A percentile compares a stretch with the other conserved stretches of the same genome.
These are phyloP conservation scores for Miltochrista miniata DNA, from an alignment of 2,888 invertebrate genomes.

Conservation along the genomic window DNA sequence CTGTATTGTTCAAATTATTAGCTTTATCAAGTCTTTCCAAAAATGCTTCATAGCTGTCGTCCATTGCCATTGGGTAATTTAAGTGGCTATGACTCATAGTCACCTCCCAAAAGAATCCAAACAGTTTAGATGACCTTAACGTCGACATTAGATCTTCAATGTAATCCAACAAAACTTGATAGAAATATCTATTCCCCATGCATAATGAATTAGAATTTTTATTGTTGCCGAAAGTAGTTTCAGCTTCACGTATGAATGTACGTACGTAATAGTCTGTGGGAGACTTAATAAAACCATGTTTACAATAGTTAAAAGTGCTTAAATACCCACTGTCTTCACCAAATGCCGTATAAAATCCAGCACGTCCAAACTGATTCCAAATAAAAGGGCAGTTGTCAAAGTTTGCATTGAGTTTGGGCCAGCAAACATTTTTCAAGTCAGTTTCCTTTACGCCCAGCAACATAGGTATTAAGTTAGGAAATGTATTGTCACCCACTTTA, in stretches of 20 bases:
- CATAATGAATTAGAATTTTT: conserved; percentile 87
- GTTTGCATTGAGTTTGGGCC: conserved; percentile 79
- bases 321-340: conserved; percentile 92
- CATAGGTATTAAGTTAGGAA: conserved; percentile 93
- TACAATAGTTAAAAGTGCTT: conserved; percentile 91
- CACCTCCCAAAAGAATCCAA: conserved; percentile 93
- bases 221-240: conserved; percentile 86
- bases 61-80: conserved; percentile 90
- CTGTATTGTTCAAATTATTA: conserved; percentile 86
- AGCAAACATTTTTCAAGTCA: conserved; percentile 86
- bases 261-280: conserved; percentile 94
- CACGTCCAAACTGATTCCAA: conserved; percentile 90
- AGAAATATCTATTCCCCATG: conserved; percentile 87
- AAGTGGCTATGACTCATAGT: conserved; percentile 93
- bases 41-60: conserved; percentile 85
- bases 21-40: conserved; percentile 79
- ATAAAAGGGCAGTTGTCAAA: conserved; percentile 93
- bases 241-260: conserved; percentile 88
- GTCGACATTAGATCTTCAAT: conserved; percentile 85
- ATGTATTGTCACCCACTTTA: conserved; percentile 97
- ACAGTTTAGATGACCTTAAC: conserved; percentile 85
- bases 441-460: conserved; percentile 87
- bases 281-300: conserved; percentile 88
- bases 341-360: conserved; percentile 90
- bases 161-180: conserved; percentile 89